Percentiles rank a stretch among this genome's conserved stretches.
phyloP scores from a whole-genome alignment of 2,797 vertebrate species.

The Monodelphis domestica region DNA sequence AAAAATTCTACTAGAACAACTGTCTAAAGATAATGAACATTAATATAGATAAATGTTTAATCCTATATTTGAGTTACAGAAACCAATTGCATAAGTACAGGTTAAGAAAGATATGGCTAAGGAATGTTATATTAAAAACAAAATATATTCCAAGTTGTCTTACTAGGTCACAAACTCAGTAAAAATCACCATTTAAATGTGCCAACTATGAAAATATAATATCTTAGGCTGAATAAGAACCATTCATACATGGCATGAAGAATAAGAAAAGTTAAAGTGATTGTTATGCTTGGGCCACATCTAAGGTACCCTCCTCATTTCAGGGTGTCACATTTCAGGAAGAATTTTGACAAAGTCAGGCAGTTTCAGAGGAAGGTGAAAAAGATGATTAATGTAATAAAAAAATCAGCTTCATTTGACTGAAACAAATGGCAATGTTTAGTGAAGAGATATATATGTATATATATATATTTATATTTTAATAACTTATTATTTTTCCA shows the following conservation, averaged over 20 bases:
- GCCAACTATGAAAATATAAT: not conserved
- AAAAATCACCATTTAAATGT: not conserved
- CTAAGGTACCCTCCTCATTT: not conserved
- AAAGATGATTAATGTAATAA: not conserved
- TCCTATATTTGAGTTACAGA: not conserved
- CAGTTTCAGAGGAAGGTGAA: not conserved
- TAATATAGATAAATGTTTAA: not conserved
- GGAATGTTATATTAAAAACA: not conserved
- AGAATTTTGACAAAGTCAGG: not conserved
- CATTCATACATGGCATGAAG: not conserved
- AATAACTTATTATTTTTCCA: no score
- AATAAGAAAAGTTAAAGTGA: not conserved
- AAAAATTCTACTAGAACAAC: not conserved
- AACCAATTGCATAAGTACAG: not conserved
- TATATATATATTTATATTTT: no score
- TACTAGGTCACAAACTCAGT: not conserved
- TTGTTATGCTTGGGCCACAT: not conserved
- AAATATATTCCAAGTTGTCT: not conserved
- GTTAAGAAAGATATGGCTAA: not conserved
- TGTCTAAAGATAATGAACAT: not conserved
- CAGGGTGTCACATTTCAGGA: not conserved
- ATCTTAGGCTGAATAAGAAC: not conserved
- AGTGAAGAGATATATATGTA: not conserved
- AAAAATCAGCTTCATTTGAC: not conserved
- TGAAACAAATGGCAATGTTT: not conserved